Percentiles rank a stretch among this genome's conserved stretches.
phyloP scores from a whole-genome alignment of 92 coral and sea anemone species.

The Parazoanthus atlanticus region DNA sequence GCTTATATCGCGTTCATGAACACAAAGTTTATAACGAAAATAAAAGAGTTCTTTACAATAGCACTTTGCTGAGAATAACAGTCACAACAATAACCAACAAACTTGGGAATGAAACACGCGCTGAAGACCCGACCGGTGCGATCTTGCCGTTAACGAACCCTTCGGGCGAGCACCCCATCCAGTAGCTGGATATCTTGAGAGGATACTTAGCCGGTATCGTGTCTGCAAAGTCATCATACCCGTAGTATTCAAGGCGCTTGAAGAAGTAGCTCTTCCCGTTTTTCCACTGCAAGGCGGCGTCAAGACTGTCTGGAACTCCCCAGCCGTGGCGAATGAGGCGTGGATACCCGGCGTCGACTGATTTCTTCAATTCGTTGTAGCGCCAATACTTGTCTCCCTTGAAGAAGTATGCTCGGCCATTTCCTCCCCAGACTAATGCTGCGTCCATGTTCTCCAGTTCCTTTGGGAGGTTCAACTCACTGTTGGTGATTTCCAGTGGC shows the following conservation, averaged over 20 bases:
- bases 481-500: slow-evolving; percentile 28
- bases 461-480: slow-evolving; percentile 57
- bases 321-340: slow-evolving; percentile 53
- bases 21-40: no score
- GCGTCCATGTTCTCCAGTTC: slow-evolving; percentile 57
- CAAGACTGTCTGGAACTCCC: slow-evolving; percentile 62
- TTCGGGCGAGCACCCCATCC: slow-evolving; percentile 27
- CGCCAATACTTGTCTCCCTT: slow-evolving; percentile 80
- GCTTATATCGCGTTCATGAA: no score
- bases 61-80: neutral
- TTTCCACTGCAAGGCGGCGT: slow-evolving; percentile 84
- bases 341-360: slow-evolving; percentile 57
- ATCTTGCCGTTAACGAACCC: slow-evolving; percentile 15
- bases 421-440: slow-evolving; percentile 63
- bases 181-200: neutral
- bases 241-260: slow-evolving; percentile 72
- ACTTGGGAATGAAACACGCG: neutral
- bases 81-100: neutral
- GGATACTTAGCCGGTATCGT: slow-evolving; percentile 11
- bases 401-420: slow-evolving; percentile 75
- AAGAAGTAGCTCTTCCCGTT: slow-evolving; percentile 85
- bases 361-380: slow-evolving; percentile 57
- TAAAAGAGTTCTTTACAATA: no score
- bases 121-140: neutral
- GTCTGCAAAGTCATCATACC: slow-evolving; percentile 59